phyloP scores from a whole-genome alignment of 2,888 invertebrate genomes.

The Drosophila neotestacea region DNA sequence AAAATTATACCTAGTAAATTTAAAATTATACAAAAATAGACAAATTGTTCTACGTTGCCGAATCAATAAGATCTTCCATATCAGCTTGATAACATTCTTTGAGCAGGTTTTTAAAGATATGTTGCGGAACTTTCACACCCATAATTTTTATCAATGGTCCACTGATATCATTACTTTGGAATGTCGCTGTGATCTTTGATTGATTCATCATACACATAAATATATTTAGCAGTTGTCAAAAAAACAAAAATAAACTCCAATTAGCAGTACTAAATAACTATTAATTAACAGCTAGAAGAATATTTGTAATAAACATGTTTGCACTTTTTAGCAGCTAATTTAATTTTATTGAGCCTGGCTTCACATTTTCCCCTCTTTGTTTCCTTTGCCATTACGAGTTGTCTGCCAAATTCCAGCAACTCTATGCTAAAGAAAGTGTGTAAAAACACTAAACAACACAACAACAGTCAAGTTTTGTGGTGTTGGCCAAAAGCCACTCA shows the following conservation, averaged over 20 bases:
- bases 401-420: slow-evolving; percentile 6
- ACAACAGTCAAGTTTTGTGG: slow-evolving; percentile 31
- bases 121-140: neutral
- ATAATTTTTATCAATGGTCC: neutral
- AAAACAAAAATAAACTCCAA: too few species aligned
- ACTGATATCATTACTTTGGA: slow-evolving; percentile 5
- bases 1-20: too few species aligned
- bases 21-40: neutral
- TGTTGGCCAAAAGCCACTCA: slow-evolving; percentile 72
- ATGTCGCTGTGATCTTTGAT: slow-evolving; percentile 7
- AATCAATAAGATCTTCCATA: neutral
- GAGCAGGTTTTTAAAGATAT: neutral
- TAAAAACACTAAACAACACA: slow-evolving; percentile 17
- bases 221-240: neutral
- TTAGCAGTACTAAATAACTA: neutral
- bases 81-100: neutral
- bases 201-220: neutral
- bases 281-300: slow-evolving; percentile 2
- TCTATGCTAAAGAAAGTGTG: slow-evolving; percentile 22
- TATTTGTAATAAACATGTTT: neutral
- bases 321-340: neutral
- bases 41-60: too few species aligned
- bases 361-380: neutral
- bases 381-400: neutral
- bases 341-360: neutral